phyloP scores from a whole-genome alignment of 2,888 invertebrate species.

The Ennomos quercinarius region DNA sequence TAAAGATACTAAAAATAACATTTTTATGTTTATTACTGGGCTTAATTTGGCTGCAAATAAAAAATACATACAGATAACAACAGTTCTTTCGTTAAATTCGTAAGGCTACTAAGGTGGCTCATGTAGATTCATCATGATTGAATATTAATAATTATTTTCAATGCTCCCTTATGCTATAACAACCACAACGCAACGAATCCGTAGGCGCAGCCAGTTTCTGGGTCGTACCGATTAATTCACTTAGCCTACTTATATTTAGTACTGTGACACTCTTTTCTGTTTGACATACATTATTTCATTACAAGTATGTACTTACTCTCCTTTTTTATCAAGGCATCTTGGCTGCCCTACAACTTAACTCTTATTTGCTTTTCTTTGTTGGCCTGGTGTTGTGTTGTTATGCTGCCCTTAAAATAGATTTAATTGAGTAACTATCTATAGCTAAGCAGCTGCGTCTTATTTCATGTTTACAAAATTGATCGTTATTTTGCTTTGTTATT shows the following conservation, averaged over 20 bases:
- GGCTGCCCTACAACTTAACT: slow-evolving; percentile 33
- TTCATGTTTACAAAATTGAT: too few species aligned
- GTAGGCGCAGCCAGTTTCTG: slow-evolving; percentile 69
- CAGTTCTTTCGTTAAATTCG: too few species aligned
- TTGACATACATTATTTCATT: slow-evolving; percentile 74
- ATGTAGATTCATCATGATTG: too few species aligned
- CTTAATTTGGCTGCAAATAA: too few species aligned
- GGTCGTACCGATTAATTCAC: slow-evolving; percentile 81
- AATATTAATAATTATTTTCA: slow-evolving; percentile 36
- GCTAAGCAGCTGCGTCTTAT: too few species aligned
- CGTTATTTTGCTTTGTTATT: too few species aligned
- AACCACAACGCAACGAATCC: slow-evolving; percentile 44
- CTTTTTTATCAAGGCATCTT: slow-evolving; percentile 47
- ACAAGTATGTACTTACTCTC: slow-evolving; percentile 61
- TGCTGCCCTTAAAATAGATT: slow-evolving; percentile 5
- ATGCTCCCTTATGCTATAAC: slow-evolving; percentile 39
- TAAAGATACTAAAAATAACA: too few species aligned
- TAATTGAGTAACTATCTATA: too few species aligned
- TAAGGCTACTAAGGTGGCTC: too few species aligned
- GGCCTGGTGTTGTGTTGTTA: slow-evolving; percentile 11
- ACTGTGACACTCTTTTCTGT: slow-evolving; percentile 76
- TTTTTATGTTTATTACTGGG: too few species aligned
- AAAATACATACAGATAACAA: too few species aligned
- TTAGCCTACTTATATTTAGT: slow-evolving; percentile 81
- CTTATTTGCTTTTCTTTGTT: slow-evolving; percentile 21